These are phyloP conservation scores for Glossosoma conforme DNA, from an alignment of 1,140 invertebrate species.

Conservation along the genomic window DNA sequence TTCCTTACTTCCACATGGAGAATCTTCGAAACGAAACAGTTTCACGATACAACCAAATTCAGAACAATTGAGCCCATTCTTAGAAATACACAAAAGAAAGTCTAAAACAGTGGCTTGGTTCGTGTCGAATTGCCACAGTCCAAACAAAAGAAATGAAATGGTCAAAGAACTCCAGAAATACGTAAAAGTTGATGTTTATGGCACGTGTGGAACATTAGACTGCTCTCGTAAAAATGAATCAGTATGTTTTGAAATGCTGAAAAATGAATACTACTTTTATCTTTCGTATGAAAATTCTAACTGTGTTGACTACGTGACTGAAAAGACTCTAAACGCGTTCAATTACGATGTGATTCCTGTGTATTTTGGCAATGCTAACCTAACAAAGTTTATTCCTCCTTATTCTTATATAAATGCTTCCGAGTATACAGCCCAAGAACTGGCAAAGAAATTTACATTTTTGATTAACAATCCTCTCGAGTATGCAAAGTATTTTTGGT, in stretches of 20 bases:
- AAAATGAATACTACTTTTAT: conserved; percentile 57
- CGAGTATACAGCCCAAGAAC: conserved; percentile 47
- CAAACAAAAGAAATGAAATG: conserved; percentile 50
- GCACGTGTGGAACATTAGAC: conserved; percentile 49
- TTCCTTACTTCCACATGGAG: conserved; percentile 53
- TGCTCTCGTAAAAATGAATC: conserved; percentile 35
- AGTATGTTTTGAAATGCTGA: conserved; percentile 42
- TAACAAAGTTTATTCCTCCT: conserved; percentile 45
- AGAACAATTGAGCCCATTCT: conserved; percentile 19
- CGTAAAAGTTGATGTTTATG: conserved; percentile 65
- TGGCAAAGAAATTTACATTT: conserved; percentile 50
- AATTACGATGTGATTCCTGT: conserved; percentile 50
- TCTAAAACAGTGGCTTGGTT: conserved; percentile 54
- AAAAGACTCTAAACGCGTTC: conserved; percentile 51
- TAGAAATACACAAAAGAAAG: conserved; percentile 31
- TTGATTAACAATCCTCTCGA: conserved; percentile 42
- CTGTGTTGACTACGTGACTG: conserved; percentile 55
- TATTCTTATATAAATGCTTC: conserved; percentile 57
- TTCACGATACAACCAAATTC: conserved; percentile 27
- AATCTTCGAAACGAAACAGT: conserved; percentile 31
- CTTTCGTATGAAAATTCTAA: conserved; percentile 59
- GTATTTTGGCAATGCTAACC: conserved; percentile 54
- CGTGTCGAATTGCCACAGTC: conserved; percentile 55
- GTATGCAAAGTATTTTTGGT: conserved; percentile 52
- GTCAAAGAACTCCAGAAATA: conserved; percentile 51